Percentiles rank a stretch among this genome's conserved stretches.
phyloP scores from a whole-genome alignment of 2,113 vertebrate genomes.

The Stercorarius parasiticus region DNA sequence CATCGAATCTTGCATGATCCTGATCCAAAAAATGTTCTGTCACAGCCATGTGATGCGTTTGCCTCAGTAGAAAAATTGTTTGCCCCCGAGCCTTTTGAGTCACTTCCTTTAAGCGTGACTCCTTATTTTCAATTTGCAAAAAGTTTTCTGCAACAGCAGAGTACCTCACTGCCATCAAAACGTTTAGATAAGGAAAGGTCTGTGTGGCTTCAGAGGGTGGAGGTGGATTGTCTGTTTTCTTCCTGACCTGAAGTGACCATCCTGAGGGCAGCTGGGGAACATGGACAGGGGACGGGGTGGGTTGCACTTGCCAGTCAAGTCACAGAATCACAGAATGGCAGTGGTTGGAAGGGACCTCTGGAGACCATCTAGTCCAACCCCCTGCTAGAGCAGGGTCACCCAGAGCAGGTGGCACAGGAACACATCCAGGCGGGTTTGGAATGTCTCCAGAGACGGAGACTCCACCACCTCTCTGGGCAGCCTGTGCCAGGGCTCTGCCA shows the following conservation, averaged over 20 bases:
- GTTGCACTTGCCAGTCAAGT: not conserved
- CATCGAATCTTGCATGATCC: rapidly evolving
- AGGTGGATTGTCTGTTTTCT: not conserved
- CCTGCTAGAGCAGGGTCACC: not conserved
- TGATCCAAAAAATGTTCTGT: not conserved
- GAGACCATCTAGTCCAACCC: not conserved
- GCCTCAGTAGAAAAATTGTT: not conserved
- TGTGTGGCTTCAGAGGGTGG: not conserved
- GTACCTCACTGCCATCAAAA: not conserved
- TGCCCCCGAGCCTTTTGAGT: not conserved
- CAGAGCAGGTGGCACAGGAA: not conserved
- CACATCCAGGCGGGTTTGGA: not conserved
- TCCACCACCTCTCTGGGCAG: not conserved
- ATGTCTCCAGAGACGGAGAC: not conserved
- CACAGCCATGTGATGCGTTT: not conserved
- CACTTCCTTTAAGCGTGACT: not conserved
- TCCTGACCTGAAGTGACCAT: not conserved
- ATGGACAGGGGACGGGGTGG: rapidly evolving
- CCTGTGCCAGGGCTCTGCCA: not conserved
- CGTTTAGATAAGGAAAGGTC: not conserved
- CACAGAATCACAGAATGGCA: not conserved
- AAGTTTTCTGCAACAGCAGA: not conserved
- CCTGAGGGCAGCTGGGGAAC: not conserved
- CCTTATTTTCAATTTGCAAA: not conserved
- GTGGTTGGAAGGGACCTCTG: not conserved